Base-by-base conservation (phyloP, 2,888 invertebrate species). In the Eristalis arbustorum region DNA sequence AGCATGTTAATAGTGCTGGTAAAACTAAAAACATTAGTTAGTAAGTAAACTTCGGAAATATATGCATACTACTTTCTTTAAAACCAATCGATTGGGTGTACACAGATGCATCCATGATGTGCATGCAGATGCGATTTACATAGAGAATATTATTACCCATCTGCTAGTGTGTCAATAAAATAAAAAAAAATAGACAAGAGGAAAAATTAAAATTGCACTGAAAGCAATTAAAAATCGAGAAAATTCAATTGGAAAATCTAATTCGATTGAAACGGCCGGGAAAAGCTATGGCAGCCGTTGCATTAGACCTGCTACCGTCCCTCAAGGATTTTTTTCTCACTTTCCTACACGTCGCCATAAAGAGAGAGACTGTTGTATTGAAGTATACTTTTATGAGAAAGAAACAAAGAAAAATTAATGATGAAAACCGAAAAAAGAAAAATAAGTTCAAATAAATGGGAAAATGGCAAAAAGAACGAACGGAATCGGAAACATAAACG, bases 211-310 rank as follows among this genome's bases (percentile, higher is more conserved):
- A 88, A 83, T 83, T 84, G 78, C 84, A 88, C 90, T 90, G 90
- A 91, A 91, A 91, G 91, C 91, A 91, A 91, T 91, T 91, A 91
- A 91, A 91, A 91, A 91, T 91, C 90, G 90, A 91, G 91, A 91
- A 91, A 91, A 91, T 91, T 91, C 91, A 91, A 91, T 91, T 91
- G 91, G 91, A 91, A 91, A 91, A 91, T 91, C 91, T 91, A 91
- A 91, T 91, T 91, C 91, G 90, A 91, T 91, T 91, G 88, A 87
- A 74, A 76, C 71, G 81, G 83, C 74, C 75, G 78, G 84, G 79
- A 74, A 69, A 61, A 77, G 81, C 85, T 49, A 72, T 49, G 71
- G 68, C 82, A 75, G 72, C 79, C 78, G 73, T 88, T 84, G 77
- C 82, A 82, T 84, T 81, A 88, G 80, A 85, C 74, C 66, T 72